Base-by-base conservation (phyloP, 2,113 vertebrate genomes). In the Caranx melampygus region DNA sequence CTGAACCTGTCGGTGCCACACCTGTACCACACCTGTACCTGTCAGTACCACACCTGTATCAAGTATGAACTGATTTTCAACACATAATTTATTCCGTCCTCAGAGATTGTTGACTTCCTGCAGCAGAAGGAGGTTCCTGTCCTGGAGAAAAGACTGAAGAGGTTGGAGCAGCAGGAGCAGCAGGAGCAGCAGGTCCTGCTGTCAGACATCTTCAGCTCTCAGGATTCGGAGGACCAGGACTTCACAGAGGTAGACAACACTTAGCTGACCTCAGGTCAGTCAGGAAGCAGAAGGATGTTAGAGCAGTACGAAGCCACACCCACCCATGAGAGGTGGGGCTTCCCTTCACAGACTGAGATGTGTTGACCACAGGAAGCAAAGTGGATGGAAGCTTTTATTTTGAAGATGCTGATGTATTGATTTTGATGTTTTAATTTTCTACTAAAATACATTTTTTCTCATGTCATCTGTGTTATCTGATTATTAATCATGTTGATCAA, bases 51-150 rank as follows among this genome's bases (percentile, higher is more conserved):
- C 7, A 37, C 35, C 35, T 37, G 35, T 37, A 7, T 37, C 26
- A 26, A 26, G 26, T 26, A 26, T 26, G 26, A 26, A 26, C 26
- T 26, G 26, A 26, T 26, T 26, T 26, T 26, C 26, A 26, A 26
- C 26, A 26, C 26, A 1, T 26, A 26, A 26, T 26, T 26, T 26
- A 26, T 26, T 26, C 26, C 26, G 1, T 76, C 65, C 18, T 54
- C 86, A 95, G 94, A 95, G 37, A 87, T 92, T 40, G 69, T 94
- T 5, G 90, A 93, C 82, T 92, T 90, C 80, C 87, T 95, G 55
- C 69, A 89, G 34, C 26, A 55, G 8, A 72, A 47, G 0, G 61
- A 72, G 3, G 12, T 87, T 60, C 93, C 94, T 2, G 0, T 20
- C 1, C 82, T 94, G 18, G 2, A 84, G 72, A 6, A 84, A 12